These are phyloP conservation scores for Calephelis nemesis DNA, from an alignment of 1,140 invertebrate genomes.

Conservation along the genomic window DNA sequence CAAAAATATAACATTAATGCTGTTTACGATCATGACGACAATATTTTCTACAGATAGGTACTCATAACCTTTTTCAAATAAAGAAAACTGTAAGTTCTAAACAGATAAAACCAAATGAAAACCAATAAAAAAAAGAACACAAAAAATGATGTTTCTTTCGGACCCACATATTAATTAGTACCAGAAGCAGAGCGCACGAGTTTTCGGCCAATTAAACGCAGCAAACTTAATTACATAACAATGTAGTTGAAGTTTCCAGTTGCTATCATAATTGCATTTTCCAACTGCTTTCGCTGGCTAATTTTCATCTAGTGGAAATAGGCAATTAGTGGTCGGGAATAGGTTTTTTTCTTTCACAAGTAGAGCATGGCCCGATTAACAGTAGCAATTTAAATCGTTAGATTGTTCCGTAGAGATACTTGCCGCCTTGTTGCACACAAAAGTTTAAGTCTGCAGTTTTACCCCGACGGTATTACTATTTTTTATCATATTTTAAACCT, in stretches of 20 bases:
- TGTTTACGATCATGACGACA: too few relatives aligned
- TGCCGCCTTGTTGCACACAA: constrained; percentile 27
- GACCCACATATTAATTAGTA: constrained; percentile 14
- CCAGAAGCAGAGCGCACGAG: constrained; percentile 5
- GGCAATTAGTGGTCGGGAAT: constrained; percentile 37
- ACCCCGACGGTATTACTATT: constrained; percentile 24
- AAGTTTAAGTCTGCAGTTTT: constrained; percentile 37
- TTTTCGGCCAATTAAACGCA: constrained; percentile 17
- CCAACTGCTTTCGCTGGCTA: constrained; percentile 31
- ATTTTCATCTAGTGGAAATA: constrained; percentile 36
- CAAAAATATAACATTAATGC: too few relatives aligned
- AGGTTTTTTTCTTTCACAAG: constrained; percentile 31
- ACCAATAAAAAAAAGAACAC: background rate
- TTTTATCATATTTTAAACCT: constrained; percentile 18
- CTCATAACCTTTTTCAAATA: too few relatives aligned
- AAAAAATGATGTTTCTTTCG: background rate
- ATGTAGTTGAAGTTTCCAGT: constrained; percentile 19
- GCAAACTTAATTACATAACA: constrained; percentile 19
- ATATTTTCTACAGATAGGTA: too few relatives aligned
- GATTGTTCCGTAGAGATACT: constrained; percentile 33
- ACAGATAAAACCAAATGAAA: background rate
- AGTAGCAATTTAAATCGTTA: constrained; percentile 33
- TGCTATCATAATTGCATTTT: constrained; percentile 34
- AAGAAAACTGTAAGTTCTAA: too few relatives aligned
- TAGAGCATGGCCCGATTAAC: constrained; percentile 33